Conservation (phyloP, 2,113 vertebrate species). For the Paratilapia polleni region DNA sequence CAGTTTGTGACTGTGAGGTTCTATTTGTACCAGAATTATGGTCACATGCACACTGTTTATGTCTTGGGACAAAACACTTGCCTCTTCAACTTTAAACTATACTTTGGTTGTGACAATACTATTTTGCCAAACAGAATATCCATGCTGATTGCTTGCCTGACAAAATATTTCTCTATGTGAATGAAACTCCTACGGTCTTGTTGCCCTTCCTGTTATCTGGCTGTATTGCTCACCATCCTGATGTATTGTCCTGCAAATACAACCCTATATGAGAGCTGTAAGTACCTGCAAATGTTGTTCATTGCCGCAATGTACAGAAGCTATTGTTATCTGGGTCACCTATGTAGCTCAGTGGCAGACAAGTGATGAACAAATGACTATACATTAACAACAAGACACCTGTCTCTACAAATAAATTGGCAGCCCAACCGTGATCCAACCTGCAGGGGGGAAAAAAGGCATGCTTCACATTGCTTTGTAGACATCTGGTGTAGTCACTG, state of each 20-base stretch:
- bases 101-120: too few species aligned
- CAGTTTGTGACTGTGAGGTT: not conserved
- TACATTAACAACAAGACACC: not conserved
- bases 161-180: not conserved
- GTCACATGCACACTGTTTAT: not conserved
- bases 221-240: not conserved
- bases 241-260: not conserved
- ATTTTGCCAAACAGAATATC: too few species aligned
- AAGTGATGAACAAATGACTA: not conserved
- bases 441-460: not conserved
- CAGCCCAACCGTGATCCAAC: not conserved
- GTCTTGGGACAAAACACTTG: not conserved
- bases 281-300: not conserved
- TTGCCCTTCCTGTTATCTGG: too few species aligned
- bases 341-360: not conserved
- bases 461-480: too few species aligned
- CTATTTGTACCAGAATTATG: too few species aligned
- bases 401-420: not conserved
- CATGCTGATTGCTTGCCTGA: not conserved
- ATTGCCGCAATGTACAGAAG: not conserved
- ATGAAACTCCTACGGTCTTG: too few species aligned
- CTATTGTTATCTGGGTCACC: not conserved
- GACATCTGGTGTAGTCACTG: not conserved
- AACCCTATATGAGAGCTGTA: too few species aligned
- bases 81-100: too few species aligned